Conservation (phyloP, 2,113 vertebrate species). For the Camelus dromedarius region DNA sequence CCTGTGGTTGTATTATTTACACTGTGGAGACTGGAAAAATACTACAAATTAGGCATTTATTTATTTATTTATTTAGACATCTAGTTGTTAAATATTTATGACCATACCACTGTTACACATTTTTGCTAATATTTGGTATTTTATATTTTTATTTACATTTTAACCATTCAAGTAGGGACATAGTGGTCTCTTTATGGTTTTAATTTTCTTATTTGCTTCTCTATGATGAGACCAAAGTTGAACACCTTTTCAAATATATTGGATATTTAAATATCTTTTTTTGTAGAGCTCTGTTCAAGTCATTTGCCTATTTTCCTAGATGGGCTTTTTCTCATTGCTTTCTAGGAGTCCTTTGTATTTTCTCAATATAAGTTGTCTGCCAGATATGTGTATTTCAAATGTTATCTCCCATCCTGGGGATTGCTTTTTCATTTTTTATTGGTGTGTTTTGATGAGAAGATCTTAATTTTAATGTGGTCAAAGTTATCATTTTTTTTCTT, state of each 20-base stretch:
- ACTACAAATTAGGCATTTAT: neutral
- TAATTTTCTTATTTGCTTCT: slow-evolving; percentile 22
- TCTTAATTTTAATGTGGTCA: neutral
- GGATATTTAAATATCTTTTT: neutral
- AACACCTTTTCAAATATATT: neutral
- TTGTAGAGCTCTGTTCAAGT: neutral
- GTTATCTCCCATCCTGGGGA: neutral
- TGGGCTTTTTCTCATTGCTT: neutral
- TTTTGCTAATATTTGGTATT: neutral
- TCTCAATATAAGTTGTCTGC: neutral
- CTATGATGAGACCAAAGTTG: neutral
- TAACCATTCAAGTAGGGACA: neutral
- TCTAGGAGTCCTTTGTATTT: neutral
- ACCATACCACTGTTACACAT: neutral
- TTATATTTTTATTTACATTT: neutral
- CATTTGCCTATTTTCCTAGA: neutral
- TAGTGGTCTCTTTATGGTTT: neutral
- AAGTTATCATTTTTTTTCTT: neutral
- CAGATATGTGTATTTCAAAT: neutral
- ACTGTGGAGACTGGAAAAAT: neutral
- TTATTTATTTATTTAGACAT: neutral
- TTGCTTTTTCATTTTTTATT: neutral
- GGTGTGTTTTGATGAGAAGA: neutral
- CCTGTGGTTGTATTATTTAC: neutral
- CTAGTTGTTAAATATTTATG: neutral